Evolutionary conservation across 2,797 vertebrate species (phyloP).

Genomic region (Bryconaethiops microstoma): DNA sequence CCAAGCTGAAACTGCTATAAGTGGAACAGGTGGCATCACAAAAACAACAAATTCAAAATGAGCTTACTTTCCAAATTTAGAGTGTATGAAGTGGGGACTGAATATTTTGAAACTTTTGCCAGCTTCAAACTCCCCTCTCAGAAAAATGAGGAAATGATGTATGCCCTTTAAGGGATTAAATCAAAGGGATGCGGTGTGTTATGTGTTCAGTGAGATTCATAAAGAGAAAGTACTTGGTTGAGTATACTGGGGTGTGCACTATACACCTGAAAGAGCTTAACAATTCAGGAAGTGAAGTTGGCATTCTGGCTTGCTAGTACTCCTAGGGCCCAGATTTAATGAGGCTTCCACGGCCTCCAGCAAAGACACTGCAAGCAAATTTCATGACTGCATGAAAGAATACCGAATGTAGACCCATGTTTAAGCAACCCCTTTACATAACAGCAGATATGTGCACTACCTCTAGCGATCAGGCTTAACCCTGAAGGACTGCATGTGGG

Average conservation of each 20-base stretch:
- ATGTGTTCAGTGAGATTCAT: neutral
- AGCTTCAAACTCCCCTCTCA: neutral
- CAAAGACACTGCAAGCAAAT: neutral
- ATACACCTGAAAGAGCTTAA: neutral
- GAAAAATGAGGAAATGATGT: neutral
- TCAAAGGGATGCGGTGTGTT: neutral
- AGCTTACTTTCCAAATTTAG: too few species aligned
- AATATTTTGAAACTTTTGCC: neutral
- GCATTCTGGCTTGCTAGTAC: neutral
- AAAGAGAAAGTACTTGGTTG: neutral
- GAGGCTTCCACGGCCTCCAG: slow-evolving; percentile 5
- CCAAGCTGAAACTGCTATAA: neutral
- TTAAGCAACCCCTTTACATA: slow-evolving; percentile 5
- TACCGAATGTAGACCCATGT: neutral
- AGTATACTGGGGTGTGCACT: neutral
- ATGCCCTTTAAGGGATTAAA: neutral
- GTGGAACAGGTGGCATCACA: too few species aligned
- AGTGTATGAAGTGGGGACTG: too few species aligned
- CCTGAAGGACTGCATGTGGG: neutral
- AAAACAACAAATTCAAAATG: too few species aligned
- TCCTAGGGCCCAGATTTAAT: slow-evolving; percentile 6
- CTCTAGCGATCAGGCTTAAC: neutral
- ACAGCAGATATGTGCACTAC: neutral
- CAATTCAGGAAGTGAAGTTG: neutral
- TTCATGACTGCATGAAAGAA: neutral